phyloP scores from a whole-genome alignment of 2,888 invertebrate genomes.

The Aspidapion aeneum region DNA sequence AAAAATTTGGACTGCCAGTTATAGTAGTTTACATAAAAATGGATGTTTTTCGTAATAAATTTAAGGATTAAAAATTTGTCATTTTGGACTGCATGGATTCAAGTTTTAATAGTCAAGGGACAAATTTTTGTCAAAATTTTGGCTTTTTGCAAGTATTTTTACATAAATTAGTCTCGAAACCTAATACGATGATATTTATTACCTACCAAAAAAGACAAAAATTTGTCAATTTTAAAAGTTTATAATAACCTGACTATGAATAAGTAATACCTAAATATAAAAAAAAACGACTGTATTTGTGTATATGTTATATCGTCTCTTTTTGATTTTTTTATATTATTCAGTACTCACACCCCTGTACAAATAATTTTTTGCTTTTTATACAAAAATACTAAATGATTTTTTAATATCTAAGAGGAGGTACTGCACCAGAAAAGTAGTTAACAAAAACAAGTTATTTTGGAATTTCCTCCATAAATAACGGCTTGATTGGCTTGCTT shows the following conservation, averaged over 20 bases:
- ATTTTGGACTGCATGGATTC: slow-evolving; percentile 37
- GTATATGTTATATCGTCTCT: slow-evolving; percentile 27
- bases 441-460: not conserved
- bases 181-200: not conserved
- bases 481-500: too few species aligned
- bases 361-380: not conserved
- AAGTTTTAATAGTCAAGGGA: slow-evolving; percentile 9
- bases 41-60: slow-evolving; percentile 32
- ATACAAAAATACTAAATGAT: not conserved
- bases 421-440: not conserved
- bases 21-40: slow-evolving; percentile 34
- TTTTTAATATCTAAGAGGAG: not conserved
- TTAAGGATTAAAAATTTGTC: slow-evolving; percentile 26
- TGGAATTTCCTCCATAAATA: too few species aligned
- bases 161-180: not conserved
- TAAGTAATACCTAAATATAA: slow-evolving; percentile 14
- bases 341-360: not conserved
- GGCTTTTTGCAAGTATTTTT: not conserved
- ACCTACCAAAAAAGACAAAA: not conserved
- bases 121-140: not conserved
- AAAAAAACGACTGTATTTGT: slow-evolving; percentile 31
- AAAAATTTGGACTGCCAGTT: slow-evolving; percentile 46
- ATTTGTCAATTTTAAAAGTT: not conserved
- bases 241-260: not conserved
- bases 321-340: slow-evolving; percentile 13